Evolutionary conservation across 2,888 invertebrate species (phyloP), one percentile per base, ranked within the genome.

Genomic region (Thyatira batis): DNA sequence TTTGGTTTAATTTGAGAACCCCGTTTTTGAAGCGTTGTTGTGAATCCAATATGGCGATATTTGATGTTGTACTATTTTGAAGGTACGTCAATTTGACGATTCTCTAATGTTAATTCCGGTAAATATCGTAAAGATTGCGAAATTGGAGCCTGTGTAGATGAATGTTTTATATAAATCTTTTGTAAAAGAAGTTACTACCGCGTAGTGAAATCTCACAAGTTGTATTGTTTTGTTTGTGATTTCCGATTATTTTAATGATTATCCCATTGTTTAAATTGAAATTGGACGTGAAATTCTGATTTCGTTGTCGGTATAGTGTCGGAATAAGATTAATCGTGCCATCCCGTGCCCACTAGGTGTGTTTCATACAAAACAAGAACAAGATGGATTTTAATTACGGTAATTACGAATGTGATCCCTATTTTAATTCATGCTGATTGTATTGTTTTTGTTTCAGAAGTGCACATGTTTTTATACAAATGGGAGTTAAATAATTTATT

Each of bases 21-120:
- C 92, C 92, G 71, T 73, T 78, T 92, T 92, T 93, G 89, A 93
- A 93, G 94, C 94, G 94, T 94, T 94, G 94, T 94, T 94, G 93
- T 94, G 93, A 93, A 94, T 94, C 93, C 93, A 94, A 94, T 93
- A 94, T 94, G 94, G 94, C 94, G 94, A 88, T 89, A 89, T 86
- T 89, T 90, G 89, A 92, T 92, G 92, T 92, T 92, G 85, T 89
- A 87, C 87, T 89, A 82, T 89, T 92, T 88, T 92, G 90, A 92
- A 91, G 92, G 92, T 91, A 92, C 91, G 92, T 92, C 92, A 92
- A 84, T 90, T 87, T 90, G 91, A 92, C 91, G 91, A 91, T 88
- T 89, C 82, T 89, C 82, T 84, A 80, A 85, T 89, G 89, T 71
- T 83, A 85, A 85, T 80, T 84, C 82, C 83, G 85, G 88, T 87